Base-by-base conservation (phyloP, 2,888 invertebrate genomes). In the Parnassius orleans region DNA sequence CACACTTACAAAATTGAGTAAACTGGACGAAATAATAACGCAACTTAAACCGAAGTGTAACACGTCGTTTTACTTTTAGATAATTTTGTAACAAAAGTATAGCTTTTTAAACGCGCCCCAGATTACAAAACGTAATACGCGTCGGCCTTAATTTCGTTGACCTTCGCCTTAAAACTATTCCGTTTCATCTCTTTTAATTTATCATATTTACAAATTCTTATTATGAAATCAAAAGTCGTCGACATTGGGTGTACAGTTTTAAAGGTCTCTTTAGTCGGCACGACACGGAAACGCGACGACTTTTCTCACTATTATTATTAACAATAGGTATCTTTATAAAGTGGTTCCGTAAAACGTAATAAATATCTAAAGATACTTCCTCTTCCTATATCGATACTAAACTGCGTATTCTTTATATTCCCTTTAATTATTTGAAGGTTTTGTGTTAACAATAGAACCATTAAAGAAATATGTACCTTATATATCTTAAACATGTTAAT, bases 121-220 rank as follows among this genome's bases (percentile, higher is more conserved):
- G 70, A 71, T 71, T 71, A 68, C 70, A 70, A 65, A 75, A 68
- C 72, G 77, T 74, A 66, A 72, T 62, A 15, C 48, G 14, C 48
- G 14, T 48, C 71, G 65, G 57, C 64, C 59, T 65, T 58, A 76
- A 75, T 77, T 80, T 79, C 74, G 65, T 70, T 64, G 77, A 79
- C 83, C 83, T 84, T 79, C 70, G 75, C 66, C 68, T 68, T 70
- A 73, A 66, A 69, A 72, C 71, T 76, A 74, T 80, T 82, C 78
- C 74, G 72, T 73, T 69, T 69, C 76, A 72, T 63, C 63, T 63
- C 59, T 77, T 73, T 74, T 72, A 77, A 77, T 80, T 78, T 74
- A 75, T 76, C 75, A 71, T 71, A 73, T 81, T 80, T 77, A 82
- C 72, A 77, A 77, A 81, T 78, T 70, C 66, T 73, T 69, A 68